phyloP scores from a whole-genome alignment of 2,113 vertebrate species.

The Marmota monax region DNA sequence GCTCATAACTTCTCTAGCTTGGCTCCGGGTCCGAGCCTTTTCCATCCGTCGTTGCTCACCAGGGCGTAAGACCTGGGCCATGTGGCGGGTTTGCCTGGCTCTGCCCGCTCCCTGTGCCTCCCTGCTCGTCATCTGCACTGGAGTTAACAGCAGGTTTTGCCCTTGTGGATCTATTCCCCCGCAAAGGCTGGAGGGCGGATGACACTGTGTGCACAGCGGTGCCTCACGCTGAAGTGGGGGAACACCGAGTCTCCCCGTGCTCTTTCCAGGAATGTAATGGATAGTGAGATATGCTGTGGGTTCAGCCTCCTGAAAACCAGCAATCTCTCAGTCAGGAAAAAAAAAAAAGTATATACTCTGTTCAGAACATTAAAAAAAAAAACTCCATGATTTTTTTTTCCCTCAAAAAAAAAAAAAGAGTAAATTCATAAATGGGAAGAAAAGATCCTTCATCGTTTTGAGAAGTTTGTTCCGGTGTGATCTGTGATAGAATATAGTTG shows the following conservation, averaged over 20 bases:
- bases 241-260: neutral
- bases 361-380: constrained; percentile 8
- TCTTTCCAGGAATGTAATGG: neutral
- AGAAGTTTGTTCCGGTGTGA: neutral
- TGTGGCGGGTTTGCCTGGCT: neutral
- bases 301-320: neutral
- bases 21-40: neutral
- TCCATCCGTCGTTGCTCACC: neutral
- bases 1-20: neutral
- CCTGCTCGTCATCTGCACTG: neutral
- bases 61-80: neutral
- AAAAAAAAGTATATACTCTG: neutral
- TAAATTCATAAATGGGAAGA: neutral
- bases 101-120: neutral
- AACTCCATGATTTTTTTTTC: neutral
- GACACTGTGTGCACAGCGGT: neutral
- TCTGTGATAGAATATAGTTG: neutral
- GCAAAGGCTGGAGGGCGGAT: neutral
- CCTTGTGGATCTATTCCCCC: neutral
- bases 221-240: neutral
- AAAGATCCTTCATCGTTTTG: neutral
- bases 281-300: neutral
- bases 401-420: neutral
- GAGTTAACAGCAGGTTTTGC: neutral
- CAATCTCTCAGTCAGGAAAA: neutral